A percentile compares a stretch with the other conserved stretches of the same genome.
phyloP scores from a whole-genome alignment of 2,113 vertebrate species.

The Perognathus longimembris region DNA sequence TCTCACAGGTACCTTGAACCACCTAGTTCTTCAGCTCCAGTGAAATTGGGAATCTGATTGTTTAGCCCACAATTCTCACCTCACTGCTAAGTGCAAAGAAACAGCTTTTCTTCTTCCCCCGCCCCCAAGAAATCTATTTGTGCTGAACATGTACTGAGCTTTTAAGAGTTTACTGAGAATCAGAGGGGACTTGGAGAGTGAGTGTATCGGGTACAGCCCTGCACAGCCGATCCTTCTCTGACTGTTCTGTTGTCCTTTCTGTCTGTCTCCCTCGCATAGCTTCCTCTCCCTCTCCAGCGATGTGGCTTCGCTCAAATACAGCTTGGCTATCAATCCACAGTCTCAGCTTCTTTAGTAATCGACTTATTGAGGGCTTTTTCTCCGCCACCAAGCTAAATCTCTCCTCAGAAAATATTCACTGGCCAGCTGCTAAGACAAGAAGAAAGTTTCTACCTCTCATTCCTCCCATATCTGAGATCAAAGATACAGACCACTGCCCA shows the following conservation, averaged over 20 bases:
- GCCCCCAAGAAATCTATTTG: slow-evolving; percentile 23
- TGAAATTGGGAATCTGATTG: not conserved
- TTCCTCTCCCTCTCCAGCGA: not conserved
- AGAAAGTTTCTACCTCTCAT: not conserved
- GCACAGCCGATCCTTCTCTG: not conserved
- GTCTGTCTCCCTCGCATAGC: not conserved
- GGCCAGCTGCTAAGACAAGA: not conserved
- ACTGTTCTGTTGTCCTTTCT: not conserved
- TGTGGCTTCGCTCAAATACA: not conserved
- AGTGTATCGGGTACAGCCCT: not conserved
- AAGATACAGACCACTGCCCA: not conserved
- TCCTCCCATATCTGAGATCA: not conserved
- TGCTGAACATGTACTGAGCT: not conserved
- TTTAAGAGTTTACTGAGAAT: not conserved
- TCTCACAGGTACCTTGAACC: not conserved
- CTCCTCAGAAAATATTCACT: slow-evolving; percentile 4
- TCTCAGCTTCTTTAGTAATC: not conserved
- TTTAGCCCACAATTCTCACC: not conserved
- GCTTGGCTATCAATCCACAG: not conserved
- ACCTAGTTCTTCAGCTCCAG: too few species aligned
- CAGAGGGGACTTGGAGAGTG: not conserved
- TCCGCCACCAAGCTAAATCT: not conserved
- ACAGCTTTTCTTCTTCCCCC: not conserved
- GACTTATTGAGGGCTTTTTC: not conserved
- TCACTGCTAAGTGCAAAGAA: not conserved